A percentile compares a stretch with the other conserved stretches of the same genome.
phyloP scores from a whole-genome alignment of 1,140 invertebrate species.

The Leucophenga varia region DNA sequence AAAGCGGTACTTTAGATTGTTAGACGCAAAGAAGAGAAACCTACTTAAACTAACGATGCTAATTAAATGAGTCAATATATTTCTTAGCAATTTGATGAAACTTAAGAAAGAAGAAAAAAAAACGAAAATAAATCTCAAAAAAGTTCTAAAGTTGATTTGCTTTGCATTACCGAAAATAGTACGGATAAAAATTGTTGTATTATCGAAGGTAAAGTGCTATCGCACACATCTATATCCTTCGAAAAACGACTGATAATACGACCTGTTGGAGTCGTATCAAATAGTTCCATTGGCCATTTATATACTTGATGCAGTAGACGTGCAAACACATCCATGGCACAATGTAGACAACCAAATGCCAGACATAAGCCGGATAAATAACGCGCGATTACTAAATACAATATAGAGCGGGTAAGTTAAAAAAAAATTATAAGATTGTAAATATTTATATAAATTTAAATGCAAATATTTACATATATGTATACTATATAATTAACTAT shows the following conservation, averaged over 20 bases:
- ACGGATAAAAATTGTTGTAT: conserved; percentile 33
- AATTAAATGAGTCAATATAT: too few relatives aligned
- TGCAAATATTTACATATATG: conserved; percentile 10
- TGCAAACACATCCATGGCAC: conserved; percentile 60
- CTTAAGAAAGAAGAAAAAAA: too few relatives aligned
- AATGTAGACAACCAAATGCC: conserved; percentile 55
- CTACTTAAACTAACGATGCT: too few relatives aligned
- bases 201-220: conserved; percentile 59
- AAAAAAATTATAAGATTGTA: too few relatives aligned
- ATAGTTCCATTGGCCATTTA: conserved; percentile 72
- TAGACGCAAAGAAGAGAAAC: too few relatives aligned
- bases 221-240: conserved; percentile 73
- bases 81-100: too few relatives aligned
- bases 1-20: too few relatives aligned
- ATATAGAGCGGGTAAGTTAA: too few relatives aligned
- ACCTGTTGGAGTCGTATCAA: conserved; percentile 76
- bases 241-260: conserved; percentile 75
- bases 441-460: conserved; percentile 4
- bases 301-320: conserved; percentile 65
- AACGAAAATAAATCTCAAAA: too few relatives aligned
- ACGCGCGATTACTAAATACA: conserved; percentile 50
- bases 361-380: conserved; percentile 51
- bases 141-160: too few relatives aligned
- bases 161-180: conserved; percentile 49
- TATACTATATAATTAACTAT: conserved; percentile 9